phyloP scores from a whole-genome alignment of 2,113 vertebrate species.

The Axis porcinus region DNA sequence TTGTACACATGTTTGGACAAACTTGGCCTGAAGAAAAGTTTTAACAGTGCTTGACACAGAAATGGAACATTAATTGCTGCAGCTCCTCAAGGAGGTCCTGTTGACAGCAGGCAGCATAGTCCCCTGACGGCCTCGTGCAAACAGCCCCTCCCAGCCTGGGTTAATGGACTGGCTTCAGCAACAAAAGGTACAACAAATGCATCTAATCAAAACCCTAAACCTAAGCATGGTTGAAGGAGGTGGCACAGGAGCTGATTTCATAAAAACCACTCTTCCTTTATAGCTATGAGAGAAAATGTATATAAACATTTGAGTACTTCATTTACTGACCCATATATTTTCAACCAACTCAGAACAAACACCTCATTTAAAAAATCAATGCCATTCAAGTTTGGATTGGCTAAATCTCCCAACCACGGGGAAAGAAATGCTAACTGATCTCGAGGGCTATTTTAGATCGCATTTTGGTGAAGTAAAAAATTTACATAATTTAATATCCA shows the following conservation, averaged over 20 bases:
- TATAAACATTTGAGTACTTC: conserved; percentile 28
- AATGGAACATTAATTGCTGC: conserved; percentile 51
- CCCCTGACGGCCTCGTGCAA: background rate
- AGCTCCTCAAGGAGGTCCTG: conserved; percentile 40
- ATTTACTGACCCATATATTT: conserved; percentile 35
- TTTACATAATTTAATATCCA: conserved; percentile 36
- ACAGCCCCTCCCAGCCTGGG: conserved; percentile 25
- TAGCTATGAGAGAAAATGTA: background rate
- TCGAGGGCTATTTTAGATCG: conserved; percentile 54
- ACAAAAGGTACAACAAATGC: background rate
- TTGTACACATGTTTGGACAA: conserved; percentile 41
- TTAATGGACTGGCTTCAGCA: background rate
- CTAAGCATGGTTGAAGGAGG: background rate
- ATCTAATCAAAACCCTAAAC: background rate
- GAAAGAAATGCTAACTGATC: conserved; percentile 55
- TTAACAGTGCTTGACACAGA: conserved; percentile 21
- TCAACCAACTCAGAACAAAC: conserved; percentile 24
- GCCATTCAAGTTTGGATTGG: background rate
- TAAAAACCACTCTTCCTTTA: background rate
- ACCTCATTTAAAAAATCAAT: conserved; percentile 19
- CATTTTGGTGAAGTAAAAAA: conserved; percentile 21
- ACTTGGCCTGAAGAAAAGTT: conserved; percentile 46
- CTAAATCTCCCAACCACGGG: conserved; percentile 7
- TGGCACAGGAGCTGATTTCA: background rate
- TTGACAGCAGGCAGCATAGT: conserved; percentile 37